A percentile compares a stretch with the other conserved stretches of the same genome.
Evolutionary conservation across 2,113 vertebrate species (phyloP).

Genomic region (Aegithalos caudatus): DNA sequence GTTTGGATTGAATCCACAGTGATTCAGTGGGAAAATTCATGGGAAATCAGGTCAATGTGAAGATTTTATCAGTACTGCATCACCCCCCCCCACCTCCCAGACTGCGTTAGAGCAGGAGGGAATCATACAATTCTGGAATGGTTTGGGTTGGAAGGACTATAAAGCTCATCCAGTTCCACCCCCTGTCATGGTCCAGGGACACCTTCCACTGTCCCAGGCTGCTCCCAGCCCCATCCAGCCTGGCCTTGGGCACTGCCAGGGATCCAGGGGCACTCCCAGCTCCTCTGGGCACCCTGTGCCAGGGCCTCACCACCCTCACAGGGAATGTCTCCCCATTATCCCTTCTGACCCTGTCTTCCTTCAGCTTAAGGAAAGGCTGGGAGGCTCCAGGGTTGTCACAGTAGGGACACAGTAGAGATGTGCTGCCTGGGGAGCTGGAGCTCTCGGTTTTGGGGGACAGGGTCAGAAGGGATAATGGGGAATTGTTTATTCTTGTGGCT

Average conservation of each 20-base stretch:
- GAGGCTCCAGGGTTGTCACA: not conserved
- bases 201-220: fast-evolving
- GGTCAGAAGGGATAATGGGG: not conserved
- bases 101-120: not conserved
- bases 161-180: fast-evolving
- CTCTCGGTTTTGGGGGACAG: not conserved
- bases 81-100: fast-evolving
- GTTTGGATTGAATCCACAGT: not conserved
- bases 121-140: not conserved
- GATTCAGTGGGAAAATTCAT: not conserved
- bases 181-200: not conserved
- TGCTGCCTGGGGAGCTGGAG: not conserved
- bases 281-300: not conserved
- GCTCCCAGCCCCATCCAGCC: not conserved
- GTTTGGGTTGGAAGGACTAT: no score
- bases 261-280: not conserved
- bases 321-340: not conserved
- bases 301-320: not conserved
- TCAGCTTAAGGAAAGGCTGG: no score
- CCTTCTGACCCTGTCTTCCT: not conserved
- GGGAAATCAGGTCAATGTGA: not conserved
- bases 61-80: not conserved
- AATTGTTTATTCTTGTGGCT: not conserved
- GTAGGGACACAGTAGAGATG: not conserved
- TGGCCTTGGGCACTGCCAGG: not conserved